Percentiles rank a stretch among this genome's conserved stretches.
These are phyloP conservation scores for Cecidostiba fungosa DNA, from an alignment of 2,888 invertebrate genomes.

Conservation along the genomic window DNA sequence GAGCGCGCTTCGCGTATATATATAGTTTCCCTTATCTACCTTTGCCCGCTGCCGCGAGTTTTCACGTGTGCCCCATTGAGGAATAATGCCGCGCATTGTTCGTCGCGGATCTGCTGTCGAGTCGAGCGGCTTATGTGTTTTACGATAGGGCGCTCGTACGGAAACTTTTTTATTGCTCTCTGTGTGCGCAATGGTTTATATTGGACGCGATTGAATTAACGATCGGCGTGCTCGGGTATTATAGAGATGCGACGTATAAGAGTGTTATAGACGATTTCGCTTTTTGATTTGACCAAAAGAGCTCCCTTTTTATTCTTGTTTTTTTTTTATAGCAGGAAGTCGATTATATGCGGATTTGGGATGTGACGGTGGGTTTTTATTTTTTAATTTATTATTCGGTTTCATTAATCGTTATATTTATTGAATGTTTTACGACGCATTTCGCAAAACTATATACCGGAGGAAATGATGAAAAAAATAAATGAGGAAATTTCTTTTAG, in stretches of 20 bases:
- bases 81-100: constrained; percentile 37
- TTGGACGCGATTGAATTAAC: constrained; percentile 50
- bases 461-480: no score
- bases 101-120: not conserved
- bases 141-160: constrained; percentile 15
- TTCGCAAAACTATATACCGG: no score
- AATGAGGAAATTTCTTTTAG: not conserved
- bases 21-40: constrained; percentile 35
- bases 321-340: constrained; percentile 14
- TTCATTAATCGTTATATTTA: no score
- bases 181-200: constrained; percentile 33
- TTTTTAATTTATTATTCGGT: not conserved
- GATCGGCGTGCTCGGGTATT: not conserved
- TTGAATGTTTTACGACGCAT: no score
- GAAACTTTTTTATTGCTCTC: constrained; percentile 33
- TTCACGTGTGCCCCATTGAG: constrained; percentile 21
- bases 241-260: not conserved
- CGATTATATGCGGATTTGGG: not conserved
- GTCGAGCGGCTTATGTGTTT: constrained; percentile 39
- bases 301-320: not conserved
- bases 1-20: not conserved
- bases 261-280: not conserved
- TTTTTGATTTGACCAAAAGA: not conserved
- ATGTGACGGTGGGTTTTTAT: not conserved
- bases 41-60: not conserved